Percentiles rank a stretch among this genome's conserved stretches.
Conservation (phyloP, 2,797 vertebrate species). For the Hydrophis major region DNA sequence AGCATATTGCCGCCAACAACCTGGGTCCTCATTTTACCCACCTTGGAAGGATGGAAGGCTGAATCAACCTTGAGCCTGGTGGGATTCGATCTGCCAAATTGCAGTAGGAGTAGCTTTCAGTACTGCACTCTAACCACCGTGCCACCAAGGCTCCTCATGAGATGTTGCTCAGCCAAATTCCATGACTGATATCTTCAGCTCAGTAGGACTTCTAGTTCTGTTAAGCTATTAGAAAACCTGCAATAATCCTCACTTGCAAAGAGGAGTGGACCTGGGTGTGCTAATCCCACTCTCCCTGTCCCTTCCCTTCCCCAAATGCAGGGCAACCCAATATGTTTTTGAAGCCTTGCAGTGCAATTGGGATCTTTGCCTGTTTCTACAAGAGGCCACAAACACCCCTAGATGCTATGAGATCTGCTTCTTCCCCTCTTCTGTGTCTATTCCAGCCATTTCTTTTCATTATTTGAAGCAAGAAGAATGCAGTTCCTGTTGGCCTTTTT, state of each 20-base stretch:
- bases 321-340: neutral
- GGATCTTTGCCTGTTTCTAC: neutral
- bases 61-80: too few relatives aligned
- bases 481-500: neutral
- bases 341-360: neutral
- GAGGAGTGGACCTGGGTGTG: neutral
- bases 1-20: too few relatives aligned
- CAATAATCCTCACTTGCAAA: neutral
- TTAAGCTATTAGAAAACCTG: neutral
- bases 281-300: neutral
- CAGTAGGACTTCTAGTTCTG: neutral
- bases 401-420: neutral
- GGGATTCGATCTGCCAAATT: too few relatives aligned
- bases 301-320: neutral
- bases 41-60: too few relatives aligned
- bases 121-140: too few relatives aligned
- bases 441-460: neutral
- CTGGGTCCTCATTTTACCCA: too few relatives aligned
- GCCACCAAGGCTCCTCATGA: too few relatives aligned
- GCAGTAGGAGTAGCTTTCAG: too few relatives aligned
- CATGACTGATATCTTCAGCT: neutral
- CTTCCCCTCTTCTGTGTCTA: neutral
- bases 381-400: neutral
- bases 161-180: neutral
- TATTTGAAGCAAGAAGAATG: neutral